phyloP scores from a whole-genome alignment of 2,888 invertebrate genomes.

The Dermolepida albohirtum region DNA sequence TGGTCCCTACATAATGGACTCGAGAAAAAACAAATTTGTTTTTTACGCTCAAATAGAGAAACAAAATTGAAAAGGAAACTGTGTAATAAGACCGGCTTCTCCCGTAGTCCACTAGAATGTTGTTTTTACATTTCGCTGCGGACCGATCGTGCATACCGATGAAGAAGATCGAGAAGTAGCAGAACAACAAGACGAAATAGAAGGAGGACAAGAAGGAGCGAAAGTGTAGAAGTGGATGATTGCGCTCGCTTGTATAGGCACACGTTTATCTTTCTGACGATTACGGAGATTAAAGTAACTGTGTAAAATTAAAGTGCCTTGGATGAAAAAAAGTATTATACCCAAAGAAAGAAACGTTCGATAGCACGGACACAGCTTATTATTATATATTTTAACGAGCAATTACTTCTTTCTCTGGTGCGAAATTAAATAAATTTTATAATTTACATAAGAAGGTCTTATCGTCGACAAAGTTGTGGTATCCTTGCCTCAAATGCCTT shows the following conservation, averaged over 20 bases:
- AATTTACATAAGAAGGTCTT: too few species aligned
- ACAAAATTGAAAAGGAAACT: slow-evolving; percentile 63
- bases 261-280: slow-evolving; percentile 3
- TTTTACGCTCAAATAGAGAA: slow-evolving; percentile 64
- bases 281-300: too few species aligned
- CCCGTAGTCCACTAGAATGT: slow-evolving; percentile 51
- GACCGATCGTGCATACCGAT: slow-evolving; percentile 56
- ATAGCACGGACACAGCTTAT: too few species aligned
- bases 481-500: too few species aligned
- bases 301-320: too few species aligned
- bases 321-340: too few species aligned
- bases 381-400: too few species aligned
- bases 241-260: background rate
- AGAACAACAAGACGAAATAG: background rate
- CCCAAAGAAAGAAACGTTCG: too few species aligned
- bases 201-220: background rate
- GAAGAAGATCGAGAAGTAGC: slow-evolving; percentile 22
- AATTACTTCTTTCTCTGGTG: too few species aligned
- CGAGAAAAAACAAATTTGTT: slow-evolving; percentile 64
- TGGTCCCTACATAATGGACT: slow-evolving; percentile 58
- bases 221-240: background rate
- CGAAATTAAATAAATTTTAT: too few species aligned
- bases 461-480: too few species aligned
- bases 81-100: slow-evolving; percentile 55
- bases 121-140: slow-evolving; percentile 56